Conservation (phyloP, 2,888 invertebrate species). For the Cosmia pyralina region DNA sequence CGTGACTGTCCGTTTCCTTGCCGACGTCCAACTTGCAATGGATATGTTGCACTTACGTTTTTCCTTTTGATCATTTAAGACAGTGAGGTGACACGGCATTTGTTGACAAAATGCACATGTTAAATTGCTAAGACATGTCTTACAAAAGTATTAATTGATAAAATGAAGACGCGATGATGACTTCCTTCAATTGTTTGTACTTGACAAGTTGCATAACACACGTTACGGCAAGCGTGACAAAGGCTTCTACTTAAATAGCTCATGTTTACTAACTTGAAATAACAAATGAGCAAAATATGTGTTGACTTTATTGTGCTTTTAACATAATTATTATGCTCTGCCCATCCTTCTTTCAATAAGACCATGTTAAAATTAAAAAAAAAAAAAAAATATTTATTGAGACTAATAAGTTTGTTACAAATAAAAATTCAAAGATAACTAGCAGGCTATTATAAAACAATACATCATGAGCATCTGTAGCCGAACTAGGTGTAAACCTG, state of each 20-base stretch:
- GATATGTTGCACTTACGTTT: constrained; percentile 34
- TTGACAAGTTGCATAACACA: background rate
- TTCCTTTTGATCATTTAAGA: constrained; percentile 22
- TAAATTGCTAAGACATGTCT: background rate
- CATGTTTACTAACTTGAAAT: background rate
- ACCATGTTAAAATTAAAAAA: too few species aligned
- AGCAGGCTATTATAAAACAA: too few species aligned
- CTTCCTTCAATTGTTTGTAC: constrained; percentile 13
- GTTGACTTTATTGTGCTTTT: background rate
- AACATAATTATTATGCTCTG: background rate
- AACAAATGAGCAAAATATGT: too few species aligned
- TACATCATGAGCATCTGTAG: too few species aligned
- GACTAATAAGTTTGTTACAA: too few species aligned
- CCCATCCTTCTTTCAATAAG: background rate
- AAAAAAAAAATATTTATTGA: too few species aligned
- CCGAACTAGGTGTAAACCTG: too few species aligned
- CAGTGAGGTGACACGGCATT: constrained; percentile 11
- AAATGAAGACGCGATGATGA: background rate
- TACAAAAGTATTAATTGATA: constrained; percentile 10
- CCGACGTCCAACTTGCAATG: constrained; percentile 32
- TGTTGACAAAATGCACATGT: background rate
- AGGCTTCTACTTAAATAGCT: background rate
- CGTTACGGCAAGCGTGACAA: background rate
- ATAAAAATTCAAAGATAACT: too few species aligned
- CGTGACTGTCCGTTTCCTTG: constrained; percentile 37